phyloP scores from a whole-genome alignment of 2,113 vertebrate genomes.

The Cynopterus brachyotis region DNA sequence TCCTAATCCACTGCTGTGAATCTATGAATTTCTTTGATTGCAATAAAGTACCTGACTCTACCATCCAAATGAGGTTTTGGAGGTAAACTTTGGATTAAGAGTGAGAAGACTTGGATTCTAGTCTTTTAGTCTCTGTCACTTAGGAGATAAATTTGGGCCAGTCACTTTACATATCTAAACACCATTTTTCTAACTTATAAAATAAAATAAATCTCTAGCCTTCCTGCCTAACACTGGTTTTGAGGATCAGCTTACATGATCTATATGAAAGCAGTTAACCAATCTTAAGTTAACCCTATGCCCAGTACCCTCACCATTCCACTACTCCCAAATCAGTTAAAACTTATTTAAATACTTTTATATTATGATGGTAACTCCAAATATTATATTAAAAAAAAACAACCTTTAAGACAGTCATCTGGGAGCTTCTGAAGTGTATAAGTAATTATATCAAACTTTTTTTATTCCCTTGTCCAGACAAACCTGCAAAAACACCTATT shows the following conservation, averaged over 20 bases:
- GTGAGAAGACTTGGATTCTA: not conserved
- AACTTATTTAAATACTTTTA: not conserved
- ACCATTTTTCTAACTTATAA: not conserved
- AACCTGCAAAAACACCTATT: not conserved
- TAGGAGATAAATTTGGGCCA: not conserved
- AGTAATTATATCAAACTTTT: not conserved
- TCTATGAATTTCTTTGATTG: not conserved
- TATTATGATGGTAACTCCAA: not conserved
- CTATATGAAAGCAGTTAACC: not conserved
- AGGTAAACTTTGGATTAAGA: not conserved
- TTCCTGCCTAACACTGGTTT: not conserved
- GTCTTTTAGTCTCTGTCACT: not conserved
- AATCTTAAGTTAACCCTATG: not conserved
- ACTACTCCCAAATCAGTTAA: not conserved
- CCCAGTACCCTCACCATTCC: not conserved
- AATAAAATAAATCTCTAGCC: not conserved
- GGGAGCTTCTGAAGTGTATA: not conserved
- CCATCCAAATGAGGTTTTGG: not conserved
- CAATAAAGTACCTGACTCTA: not conserved
- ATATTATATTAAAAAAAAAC: not conserved
- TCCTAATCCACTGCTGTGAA: not conserved
- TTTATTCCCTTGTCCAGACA: not conserved
- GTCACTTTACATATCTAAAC: not conserved
- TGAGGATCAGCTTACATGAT: not conserved
- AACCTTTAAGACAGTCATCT: not conserved